Base-by-base conservation (phyloP, 2,797 vertebrate genomes). In the Poecilia velifera region DNA sequence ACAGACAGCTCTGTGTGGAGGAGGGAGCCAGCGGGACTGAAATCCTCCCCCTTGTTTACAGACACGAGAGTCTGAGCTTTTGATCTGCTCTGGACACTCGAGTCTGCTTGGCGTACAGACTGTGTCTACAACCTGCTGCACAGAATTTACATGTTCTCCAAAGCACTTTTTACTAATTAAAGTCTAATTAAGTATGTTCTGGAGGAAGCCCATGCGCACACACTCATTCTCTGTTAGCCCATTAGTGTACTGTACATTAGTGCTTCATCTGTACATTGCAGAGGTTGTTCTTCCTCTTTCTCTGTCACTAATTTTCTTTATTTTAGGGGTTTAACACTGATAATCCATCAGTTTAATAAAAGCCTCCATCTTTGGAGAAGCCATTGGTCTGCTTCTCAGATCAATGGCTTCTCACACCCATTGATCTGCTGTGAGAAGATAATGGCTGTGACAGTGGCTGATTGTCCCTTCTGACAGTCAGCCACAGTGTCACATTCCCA, bases 11-110 rank as follows among this genome's bases (percentile, higher is more conserved):
- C 77, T 84, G 85, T 89, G 87, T 86, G 84, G 82, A 90, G 85
- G 84, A 91, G 82, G 84, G 73, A 87, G 83, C 81, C 82, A 86
- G 82, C 70, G n/a, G 79, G 82, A 82, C 80, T 89, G 47, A 91
- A 89, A 91, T 87, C 82, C 80, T 86, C 80, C 82, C 76, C 73
- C 72, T 81, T 94, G 88, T 94, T 93, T 88, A 90, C 80, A 88
- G 87, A 90, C 88, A 79, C 74, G 77, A 80, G 79, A 81, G 74
- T 80, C 73, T 31, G 66, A 77, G 74, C 76, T 89, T 94, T 92
- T 92, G 88, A 93, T 94, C 85, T 70, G 75, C 77, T 86, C 86
- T 87, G 84, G 78, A 90, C 86, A 76, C 85, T 81, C 78, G 59
- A 43, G 76, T 87, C 84, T 77, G 76, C 76, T 68, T 41, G 22